Conservation (phyloP, 2,113 vertebrate genomes). For the Odocoileus hemionus region DNA sequence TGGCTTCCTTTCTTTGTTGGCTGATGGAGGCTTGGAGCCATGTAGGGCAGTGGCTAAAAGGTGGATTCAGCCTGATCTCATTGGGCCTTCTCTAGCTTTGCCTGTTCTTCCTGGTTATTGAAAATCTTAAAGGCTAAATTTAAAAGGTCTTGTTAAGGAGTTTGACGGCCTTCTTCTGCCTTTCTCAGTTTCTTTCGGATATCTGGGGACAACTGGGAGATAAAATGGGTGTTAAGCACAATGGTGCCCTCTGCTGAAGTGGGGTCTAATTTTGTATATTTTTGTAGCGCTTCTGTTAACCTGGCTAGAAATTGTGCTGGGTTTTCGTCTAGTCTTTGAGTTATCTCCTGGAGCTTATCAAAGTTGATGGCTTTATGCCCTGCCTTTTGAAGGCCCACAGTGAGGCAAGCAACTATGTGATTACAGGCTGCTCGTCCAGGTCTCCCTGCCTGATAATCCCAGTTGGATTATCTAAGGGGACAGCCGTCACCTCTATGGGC, state of each 20-base stretch:
- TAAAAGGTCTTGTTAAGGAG: not conserved
- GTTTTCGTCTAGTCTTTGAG: not conserved
- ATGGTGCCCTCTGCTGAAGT: not conserved
- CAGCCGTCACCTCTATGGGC: not conserved
- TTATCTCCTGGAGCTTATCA: too few species aligned
- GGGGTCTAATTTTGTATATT: not conserved
- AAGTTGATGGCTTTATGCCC: too few species aligned
- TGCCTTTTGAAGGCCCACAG: too few species aligned
- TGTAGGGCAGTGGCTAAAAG: not conserved
- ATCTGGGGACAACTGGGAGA: not conserved
- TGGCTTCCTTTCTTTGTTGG: not conserved
- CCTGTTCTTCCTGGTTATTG: not conserved
- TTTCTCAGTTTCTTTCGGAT: accelerated
- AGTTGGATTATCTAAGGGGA: not conserved
- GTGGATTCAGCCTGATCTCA: accelerated
- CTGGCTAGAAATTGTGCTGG: not conserved
- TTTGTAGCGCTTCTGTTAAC: not conserved
- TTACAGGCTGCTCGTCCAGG: too few species aligned
- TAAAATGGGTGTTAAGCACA: not conserved
- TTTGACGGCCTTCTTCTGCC: not conserved
- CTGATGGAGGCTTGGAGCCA: not conserved
- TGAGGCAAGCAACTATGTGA: too few species aligned
- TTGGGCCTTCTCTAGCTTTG: not conserved
- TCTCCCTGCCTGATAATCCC: too few species aligned
- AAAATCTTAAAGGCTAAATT: not conserved